Evolutionary conservation across 2,888 invertebrate genomes (phyloP).

Genomic region (Caenorhabditis japonica): DNA sequence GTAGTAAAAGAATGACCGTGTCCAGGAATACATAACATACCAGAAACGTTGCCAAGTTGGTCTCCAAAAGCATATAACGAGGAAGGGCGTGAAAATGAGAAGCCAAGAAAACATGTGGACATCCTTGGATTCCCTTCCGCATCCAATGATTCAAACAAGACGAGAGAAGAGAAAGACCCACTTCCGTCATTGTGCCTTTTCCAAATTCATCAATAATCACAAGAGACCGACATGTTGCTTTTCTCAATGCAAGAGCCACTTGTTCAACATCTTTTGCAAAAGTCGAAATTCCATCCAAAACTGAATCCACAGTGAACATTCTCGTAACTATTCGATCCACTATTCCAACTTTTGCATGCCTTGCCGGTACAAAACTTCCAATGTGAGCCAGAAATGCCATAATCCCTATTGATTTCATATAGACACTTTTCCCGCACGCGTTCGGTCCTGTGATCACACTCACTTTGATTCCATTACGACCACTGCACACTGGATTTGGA

Average conservation of each 20-base stretch:
- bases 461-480: constrained; percentile 80
- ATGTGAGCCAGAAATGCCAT: constrained; percentile 89
- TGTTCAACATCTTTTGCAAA: constrained; percentile 89
- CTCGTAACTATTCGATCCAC: constrained; percentile 82
- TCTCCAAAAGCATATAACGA: constrained; percentile 29
- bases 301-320: constrained; percentile 85
- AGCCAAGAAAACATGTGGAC: constrained; percentile 86
- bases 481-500: constrained; percentile 76
- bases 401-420: constrained; percentile 85
- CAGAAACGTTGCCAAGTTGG: constrained; percentile 49
- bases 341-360: constrained; percentile 74
- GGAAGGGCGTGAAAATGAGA: constrained; percentile 85
- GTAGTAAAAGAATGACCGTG: too few relatives aligned
- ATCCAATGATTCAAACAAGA: constrained; percentile 84
- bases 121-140: constrained; percentile 78
- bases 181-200: constrained; percentile 84
- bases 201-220: constrained; percentile 92
- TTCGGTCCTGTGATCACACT: constrained; percentile 91
- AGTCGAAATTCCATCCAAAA: constrained; percentile 86
- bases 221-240: constrained; percentile 83
- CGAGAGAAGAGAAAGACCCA: constrained; percentile 85
- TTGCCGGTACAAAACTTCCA: constrained; percentile 90
- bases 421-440: constrained; percentile 92
- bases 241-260: constrained; percentile 84
- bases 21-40: too few relatives aligned